Evolutionary conservation across 1,140 invertebrate species (phyloP).

Genomic region (Drosophila seguyi): DNA sequence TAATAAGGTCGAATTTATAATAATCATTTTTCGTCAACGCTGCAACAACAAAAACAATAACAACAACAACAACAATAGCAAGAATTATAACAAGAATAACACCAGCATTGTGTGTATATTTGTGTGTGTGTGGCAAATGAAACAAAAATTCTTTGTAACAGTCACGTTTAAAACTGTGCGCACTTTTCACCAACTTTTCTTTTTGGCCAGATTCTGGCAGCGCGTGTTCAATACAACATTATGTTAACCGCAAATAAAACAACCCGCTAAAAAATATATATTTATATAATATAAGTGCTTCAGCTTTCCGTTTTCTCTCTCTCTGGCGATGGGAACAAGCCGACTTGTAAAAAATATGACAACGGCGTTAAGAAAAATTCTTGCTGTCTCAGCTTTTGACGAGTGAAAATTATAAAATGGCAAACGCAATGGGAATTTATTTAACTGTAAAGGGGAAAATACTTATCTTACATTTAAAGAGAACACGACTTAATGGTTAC

Average conservation of each 20-base stretch:
- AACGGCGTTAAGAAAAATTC: conserved; percentile 71
- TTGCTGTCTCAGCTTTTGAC: conserved; percentile 54
- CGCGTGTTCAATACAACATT: conserved; percentile 63
- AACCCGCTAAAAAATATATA: not conserved
- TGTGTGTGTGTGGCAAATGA: conserved; percentile 71
- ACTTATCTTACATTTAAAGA: conserved; percentile 2
- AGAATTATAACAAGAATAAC: conserved; percentile 15
- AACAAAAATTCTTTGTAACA: conserved; percentile 80
- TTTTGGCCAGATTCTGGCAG: conserved; percentile 21
- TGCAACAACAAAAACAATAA: conserved; percentile 25
- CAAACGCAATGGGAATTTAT: conserved; percentile 31
- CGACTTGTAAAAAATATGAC: conserved; percentile 43
- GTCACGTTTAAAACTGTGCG: conserved; percentile 81
- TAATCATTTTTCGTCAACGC: conserved; percentile 79
- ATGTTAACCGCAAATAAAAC: conserved; percentile 35
- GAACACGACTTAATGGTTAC: not conserved
- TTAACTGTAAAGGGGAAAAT: conserved; percentile 11
- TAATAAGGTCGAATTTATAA: conserved; percentile 83
- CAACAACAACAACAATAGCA: not conserved
- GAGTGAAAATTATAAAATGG: conserved; percentile 28
- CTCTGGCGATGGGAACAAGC: conserved; percentile 38
- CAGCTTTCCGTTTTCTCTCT: conserved; percentile 37
- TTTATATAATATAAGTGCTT: conserved; percentile 1
- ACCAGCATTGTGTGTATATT: conserved; percentile 13
- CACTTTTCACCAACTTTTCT: conserved; percentile 51